Evolutionary conservation across 2,797 vertebrate genomes (phyloP).

Genomic region (Masticophis lateralis): DNA sequence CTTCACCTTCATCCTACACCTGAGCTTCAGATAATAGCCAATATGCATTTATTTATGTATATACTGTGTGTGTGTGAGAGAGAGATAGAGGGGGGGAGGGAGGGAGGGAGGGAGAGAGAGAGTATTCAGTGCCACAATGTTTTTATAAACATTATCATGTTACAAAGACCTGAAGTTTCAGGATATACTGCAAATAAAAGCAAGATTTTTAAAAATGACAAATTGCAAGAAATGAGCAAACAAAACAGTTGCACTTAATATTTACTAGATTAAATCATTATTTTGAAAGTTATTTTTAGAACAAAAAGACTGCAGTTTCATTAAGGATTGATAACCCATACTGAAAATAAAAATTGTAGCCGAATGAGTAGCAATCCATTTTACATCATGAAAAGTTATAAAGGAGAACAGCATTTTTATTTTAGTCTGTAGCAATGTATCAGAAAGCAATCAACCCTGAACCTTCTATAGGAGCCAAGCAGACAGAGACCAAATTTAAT

Average conservation of each 20-base stretch:
- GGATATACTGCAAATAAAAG: not conserved
- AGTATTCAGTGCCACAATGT: not conserved
- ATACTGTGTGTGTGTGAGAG: not conserved
- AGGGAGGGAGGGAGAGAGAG: too few relatives aligned
- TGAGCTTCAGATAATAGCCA: too few relatives aligned
- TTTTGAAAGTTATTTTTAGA: not conserved
- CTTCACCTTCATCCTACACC: too few relatives aligned
- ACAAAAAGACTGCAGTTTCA: not conserved
- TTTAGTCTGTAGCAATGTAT: not conserved
- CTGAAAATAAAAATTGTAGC: not conserved
- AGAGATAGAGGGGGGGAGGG: too few relatives aligned
- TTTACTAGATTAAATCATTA: not conserved
- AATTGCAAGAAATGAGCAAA: not conserved
- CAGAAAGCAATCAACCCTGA: slow-evolving; percentile 1
- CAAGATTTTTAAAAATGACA: not conserved
- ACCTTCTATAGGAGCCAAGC: not conserved
- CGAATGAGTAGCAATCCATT: slow-evolving; percentile 9
- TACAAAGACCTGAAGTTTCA: not conserved
- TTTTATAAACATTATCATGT: not conserved
- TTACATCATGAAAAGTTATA: not conserved
- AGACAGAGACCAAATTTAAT: not conserved
- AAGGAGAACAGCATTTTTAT: not conserved
- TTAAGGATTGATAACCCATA: not conserved
- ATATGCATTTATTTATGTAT: not conserved
- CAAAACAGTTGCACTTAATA: not conserved